Evolutionary conservation across 1,140 invertebrate species (phyloP).

Genomic region (Solenopsis invicta): DNA sequence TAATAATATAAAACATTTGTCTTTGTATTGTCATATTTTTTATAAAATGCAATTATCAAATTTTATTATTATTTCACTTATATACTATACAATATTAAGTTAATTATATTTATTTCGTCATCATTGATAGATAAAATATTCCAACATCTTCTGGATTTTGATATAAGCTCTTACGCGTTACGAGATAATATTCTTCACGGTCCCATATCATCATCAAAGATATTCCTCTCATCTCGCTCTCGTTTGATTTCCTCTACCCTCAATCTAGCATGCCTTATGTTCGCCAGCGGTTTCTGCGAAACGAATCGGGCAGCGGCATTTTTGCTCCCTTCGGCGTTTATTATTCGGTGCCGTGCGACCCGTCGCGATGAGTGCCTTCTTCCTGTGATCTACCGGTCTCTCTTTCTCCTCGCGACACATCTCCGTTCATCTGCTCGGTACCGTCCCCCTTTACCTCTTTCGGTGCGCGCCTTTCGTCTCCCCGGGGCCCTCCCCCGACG

Average conservation of each 20-base stretch:
- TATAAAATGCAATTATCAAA: not conserved
- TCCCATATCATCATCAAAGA: not conserved
- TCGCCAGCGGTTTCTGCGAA: constrained; percentile 64
- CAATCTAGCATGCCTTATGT: not conserved
- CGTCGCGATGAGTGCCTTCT: constrained; percentile 80
- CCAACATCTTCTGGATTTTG: not conserved
- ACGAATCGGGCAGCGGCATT: constrained; percentile 56
- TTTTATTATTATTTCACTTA: not conserved
- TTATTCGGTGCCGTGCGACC: constrained; percentile 82
- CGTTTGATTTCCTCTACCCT: not conserved
- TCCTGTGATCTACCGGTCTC: constrained; percentile 78
- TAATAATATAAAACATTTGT: not conserved
- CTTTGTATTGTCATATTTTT: not conserved
- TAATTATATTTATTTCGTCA: not conserved
- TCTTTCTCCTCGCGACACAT: constrained; percentile 67
- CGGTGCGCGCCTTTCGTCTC: constrained; percentile 62
- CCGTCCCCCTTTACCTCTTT: constrained; percentile 57
- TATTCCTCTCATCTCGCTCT: not conserved
- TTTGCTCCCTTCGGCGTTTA: constrained; percentile 73
- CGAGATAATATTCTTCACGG: not conserved
- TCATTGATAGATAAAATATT: too few species aligned
- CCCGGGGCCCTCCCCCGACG: constrained; percentile 36
- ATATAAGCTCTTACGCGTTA: not conserved
- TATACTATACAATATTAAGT: not conserved
- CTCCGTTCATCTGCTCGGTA: constrained; percentile 45